Evolutionary conservation across 2,888 invertebrate species (phyloP).

Genomic region (Leptopilina myrica): DNA sequence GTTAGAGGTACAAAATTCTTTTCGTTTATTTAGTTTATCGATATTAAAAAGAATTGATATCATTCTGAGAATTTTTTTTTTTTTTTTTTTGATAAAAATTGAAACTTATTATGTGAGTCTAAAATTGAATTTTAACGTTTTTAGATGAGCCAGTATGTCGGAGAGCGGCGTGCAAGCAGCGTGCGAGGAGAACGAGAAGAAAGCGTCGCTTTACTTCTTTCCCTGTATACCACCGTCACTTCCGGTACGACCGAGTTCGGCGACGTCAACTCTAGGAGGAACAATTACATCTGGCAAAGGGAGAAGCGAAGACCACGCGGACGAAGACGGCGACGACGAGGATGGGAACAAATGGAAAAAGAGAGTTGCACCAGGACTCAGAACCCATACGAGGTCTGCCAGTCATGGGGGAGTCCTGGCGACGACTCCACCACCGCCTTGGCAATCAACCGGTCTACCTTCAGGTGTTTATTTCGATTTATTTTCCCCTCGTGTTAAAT

Average conservation of each 20-base stretch:
- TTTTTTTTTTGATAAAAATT: background rate
- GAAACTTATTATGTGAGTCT: background rate
- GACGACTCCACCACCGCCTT: slow-evolving; percentile 66
- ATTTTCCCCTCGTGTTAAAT: background rate
- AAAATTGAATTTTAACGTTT: slow-evolving; percentile 56
- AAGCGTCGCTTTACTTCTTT: slow-evolving; percentile 72
- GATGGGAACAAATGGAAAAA: slow-evolving; percentile 51
- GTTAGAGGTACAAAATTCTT: no score
- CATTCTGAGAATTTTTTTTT: background rate
- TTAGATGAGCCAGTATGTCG: slow-evolving; percentile 84
- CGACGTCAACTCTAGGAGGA: slow-evolving; percentile 54
- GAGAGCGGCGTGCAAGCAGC: slow-evolving; percentile 81
- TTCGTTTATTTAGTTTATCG: background rate
- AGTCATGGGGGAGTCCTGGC: slow-evolving; percentile 88
- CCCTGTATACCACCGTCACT: slow-evolving; percentile 61
- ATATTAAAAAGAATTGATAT: background rate
- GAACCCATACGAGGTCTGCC: slow-evolving; percentile 86
- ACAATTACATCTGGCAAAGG: slow-evolving; percentile 38
- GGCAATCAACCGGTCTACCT: slow-evolving; percentile 16
- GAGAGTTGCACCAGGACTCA: slow-evolving; percentile 67
- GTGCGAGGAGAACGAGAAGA: slow-evolving; percentile 70
- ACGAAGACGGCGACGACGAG: slow-evolving; percentile 44
- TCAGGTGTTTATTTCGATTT: background rate
- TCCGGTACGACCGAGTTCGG: slow-evolving; percentile 52
- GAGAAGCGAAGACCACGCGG: slow-evolving; percentile 41